These are phyloP conservation scores for Acleris sparsana DNA, from an alignment of 2,888 invertebrate species.

Conservation along the genomic window DNA sequence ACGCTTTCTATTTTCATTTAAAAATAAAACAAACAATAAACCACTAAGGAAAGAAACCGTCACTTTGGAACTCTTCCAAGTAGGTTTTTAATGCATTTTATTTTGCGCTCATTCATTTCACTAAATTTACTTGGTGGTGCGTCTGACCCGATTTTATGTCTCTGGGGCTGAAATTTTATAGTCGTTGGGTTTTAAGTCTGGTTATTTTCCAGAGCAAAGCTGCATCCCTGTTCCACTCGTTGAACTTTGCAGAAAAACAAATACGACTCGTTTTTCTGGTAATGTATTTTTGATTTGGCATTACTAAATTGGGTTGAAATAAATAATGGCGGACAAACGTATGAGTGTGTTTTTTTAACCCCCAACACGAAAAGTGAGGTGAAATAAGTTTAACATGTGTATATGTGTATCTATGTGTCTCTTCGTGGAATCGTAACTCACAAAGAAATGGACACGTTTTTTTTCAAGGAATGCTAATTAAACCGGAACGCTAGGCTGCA, in stretches of 20 bases:
- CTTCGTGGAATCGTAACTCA: too few relatives aligned
- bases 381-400: too few relatives aligned
- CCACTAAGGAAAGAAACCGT: conserved; percentile 34
- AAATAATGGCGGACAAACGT: too few relatives aligned
- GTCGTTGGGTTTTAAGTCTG: conserved; percentile 56
- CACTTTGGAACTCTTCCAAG: conserved; percentile 54
- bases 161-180: conserved; percentile 56
- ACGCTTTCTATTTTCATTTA: too few relatives aligned
- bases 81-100: conserved; percentile 55
- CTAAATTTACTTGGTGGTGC: conserved; percentile 50
- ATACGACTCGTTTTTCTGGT: conserved; percentile 38
- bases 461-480: too few relatives aligned
- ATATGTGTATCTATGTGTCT: too few relatives aligned
- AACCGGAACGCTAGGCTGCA: too few relatives aligned
- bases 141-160: conserved; percentile 54
- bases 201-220: conserved; percentile 61
- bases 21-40: conserved; percentile 18
- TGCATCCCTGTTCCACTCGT: conserved; percentile 46
- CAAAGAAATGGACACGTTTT: too few relatives aligned
- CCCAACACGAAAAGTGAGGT: too few relatives aligned
- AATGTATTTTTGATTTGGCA: conserved; percentile 1
- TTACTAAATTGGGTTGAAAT: too few relatives aligned
- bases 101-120: conserved; percentile 50
- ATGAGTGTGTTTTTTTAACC: too few relatives aligned
- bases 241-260: conserved; percentile 49